Percentiles rank a stretch among this genome's conserved stretches.
Conservation (phyloP, 2,113 vertebrate species). For the human (Homo sapiens) region GRCh38 chr2:10542001-10542500, state of each 20-base stretch:
- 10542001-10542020: background rate
- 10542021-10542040: background rate
- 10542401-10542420: background rate
- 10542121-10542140: background rate
- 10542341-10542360: background rate
- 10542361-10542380: background rate
- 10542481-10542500: too few species aligned
- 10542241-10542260: background rate
- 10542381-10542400: background rate
- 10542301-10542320: background rate
- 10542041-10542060: background rate
- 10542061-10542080: background rate
- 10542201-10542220: too few species aligned
- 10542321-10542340: background rate
- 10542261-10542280: background rate
- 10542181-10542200: fast-evolving
- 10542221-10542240: background rate
- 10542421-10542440: background rate
- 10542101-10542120: background rate
- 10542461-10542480: too few species aligned
- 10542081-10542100: background rate
- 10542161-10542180: too few species aligned
- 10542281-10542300: background rate
- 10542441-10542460: too few species aligned
- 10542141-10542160: background rate